phyloP scores from a whole-genome alignment of 2,888 invertebrate genomes.

The Drosophila falleni region DNA sequence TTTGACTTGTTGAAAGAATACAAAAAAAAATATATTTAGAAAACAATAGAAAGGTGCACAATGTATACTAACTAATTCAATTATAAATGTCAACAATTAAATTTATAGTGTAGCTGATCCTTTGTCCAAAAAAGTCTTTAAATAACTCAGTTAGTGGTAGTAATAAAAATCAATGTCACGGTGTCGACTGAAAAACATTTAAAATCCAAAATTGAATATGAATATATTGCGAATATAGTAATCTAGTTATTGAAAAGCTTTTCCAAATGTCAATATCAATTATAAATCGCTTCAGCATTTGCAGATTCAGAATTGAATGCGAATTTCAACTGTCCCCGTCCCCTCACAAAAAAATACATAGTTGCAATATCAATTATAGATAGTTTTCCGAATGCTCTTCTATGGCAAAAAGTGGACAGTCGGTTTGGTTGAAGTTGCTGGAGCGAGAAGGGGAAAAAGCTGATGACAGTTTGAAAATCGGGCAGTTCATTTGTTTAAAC shows the following conservation, averaged over 20 bases:
- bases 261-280: slow-evolving; percentile 56
- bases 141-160: not conserved
- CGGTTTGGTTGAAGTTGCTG: not conserved
- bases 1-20: too few species aligned
- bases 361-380: slow-evolving; percentile 55
- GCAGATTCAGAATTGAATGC: slow-evolving; percentile 1
- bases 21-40: too few species aligned
- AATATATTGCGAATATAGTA: slow-evolving; percentile 19
- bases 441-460: not conserved
- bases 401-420: slow-evolving; percentile 18
- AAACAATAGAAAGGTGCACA: too few species aligned
- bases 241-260: slow-evolving; percentile 37
- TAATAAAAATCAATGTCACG: not conserved
- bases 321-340: slow-evolving; percentile 1
- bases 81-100: too few species aligned
- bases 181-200: slow-evolving; percentile 9
- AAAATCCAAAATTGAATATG: slow-evolving; percentile 15
- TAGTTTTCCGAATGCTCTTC: slow-evolving; percentile 15
- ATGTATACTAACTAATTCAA: not conserved
- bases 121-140: not conserved
- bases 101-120: not conserved
- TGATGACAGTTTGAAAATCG: slow-evolving; percentile 14
- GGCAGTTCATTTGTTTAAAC: slow-evolving; percentile 76
- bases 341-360: slow-evolving; percentile 7
- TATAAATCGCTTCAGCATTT: slow-evolving; percentile 39